Conservation (phyloP, 2,888 invertebrate genomes). For the Drosophila dives region DNA sequence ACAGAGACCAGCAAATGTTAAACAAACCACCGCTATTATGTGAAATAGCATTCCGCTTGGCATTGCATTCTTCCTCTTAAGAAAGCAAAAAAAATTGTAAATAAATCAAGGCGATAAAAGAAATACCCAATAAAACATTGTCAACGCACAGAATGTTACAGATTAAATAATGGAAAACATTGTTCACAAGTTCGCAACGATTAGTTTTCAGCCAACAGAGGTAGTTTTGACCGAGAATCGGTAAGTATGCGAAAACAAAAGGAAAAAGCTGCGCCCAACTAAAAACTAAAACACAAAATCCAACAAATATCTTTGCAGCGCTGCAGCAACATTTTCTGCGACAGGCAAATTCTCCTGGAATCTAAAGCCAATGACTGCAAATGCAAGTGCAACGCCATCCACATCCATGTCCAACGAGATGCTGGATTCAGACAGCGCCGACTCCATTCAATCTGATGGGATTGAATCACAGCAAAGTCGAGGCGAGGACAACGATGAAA, state of each 20-base stretch:
- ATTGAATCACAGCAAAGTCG: conserved; percentile 57
- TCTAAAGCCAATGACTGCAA: conserved; percentile 28
- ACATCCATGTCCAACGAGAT: conserved; percentile 33
- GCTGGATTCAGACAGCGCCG: conserved; percentile 53
- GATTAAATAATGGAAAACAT: conserved; percentile 79
- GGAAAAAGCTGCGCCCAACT: not conserved
- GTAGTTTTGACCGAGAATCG: conserved; percentile 69
- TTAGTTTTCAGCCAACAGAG: conserved; percentile 75
- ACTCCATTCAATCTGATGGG: conserved; percentile 64
- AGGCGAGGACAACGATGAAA: conserved; percentile 60
- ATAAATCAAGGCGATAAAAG: conserved; percentile 13
- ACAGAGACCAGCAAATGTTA: conserved; percentile 2
- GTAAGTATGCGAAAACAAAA: conserved; percentile 49
- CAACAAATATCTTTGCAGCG: conserved; percentile 18
- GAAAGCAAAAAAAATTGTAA: conserved; percentile 23
- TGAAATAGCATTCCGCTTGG: conserved; percentile 28
- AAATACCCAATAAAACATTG: conserved; percentile 23
- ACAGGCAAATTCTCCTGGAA: conserved; percentile 25
- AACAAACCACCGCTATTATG: conserved; percentile 8
- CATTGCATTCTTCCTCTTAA: conserved; percentile 32
- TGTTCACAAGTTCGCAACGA: conserved; percentile 79
- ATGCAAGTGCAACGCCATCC: conserved; percentile 2
- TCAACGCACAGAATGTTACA: conserved; percentile 39
- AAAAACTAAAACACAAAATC: not conserved
- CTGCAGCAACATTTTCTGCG: conserved; percentile 17